Conservation (phyloP, 1,140 invertebrate species). For the Lepidurus couesii region DNA sequence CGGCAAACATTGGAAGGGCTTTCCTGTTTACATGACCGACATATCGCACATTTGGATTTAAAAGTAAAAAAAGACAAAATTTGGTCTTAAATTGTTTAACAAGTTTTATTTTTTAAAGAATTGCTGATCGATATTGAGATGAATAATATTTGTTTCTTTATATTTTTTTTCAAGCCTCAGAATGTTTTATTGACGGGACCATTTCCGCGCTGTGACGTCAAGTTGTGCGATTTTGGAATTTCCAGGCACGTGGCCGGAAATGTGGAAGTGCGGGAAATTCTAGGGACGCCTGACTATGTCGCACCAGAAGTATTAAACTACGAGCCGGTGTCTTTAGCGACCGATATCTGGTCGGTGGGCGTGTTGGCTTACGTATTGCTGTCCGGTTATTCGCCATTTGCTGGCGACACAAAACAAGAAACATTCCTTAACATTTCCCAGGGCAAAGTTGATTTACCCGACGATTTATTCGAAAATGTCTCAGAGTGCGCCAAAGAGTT, state of each 20-base stretch:
- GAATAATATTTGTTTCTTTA: neutral
- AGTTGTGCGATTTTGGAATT: slow-evolving; percentile 55
- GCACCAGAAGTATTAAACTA: slow-evolving; percentile 89
- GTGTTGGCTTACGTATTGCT: slow-evolving; percentile 87
- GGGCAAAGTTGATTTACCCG: slow-evolving; percentile 81
- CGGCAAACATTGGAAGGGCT: slow-evolving; percentile 82
- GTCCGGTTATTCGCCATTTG: slow-evolving; percentile 86
- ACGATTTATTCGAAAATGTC: slow-evolving; percentile 78
- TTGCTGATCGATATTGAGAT: neutral
- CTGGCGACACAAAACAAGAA: slow-evolving; percentile 88
- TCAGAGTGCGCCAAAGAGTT: slow-evolving; percentile 78
- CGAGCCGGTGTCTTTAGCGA: slow-evolving; percentile 82
- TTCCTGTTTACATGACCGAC: slow-evolving; percentile 75
- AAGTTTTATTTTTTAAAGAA: neutral
- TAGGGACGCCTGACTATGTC: slow-evolving; percentile 69
- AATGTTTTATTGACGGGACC: slow-evolving; percentile 49
- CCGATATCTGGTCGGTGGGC: slow-evolving; percentile 93
- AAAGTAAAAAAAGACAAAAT: slow-evolving; percentile 54
- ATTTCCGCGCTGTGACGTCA: slow-evolving; percentile 44
- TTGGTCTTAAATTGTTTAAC: neutral
- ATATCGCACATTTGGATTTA: slow-evolving; percentile 86
- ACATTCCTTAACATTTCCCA: slow-evolving; percentile 91
- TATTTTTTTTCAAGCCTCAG: slow-evolving; percentile 47
- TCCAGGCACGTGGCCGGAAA: slow-evolving; percentile 50
- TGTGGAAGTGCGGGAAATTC: slow-evolving; percentile 51